These are phyloP conservation scores for Jacana jacana DNA, from an alignment of 2,113 vertebrate genomes.

Conservation along the genomic window DNA sequence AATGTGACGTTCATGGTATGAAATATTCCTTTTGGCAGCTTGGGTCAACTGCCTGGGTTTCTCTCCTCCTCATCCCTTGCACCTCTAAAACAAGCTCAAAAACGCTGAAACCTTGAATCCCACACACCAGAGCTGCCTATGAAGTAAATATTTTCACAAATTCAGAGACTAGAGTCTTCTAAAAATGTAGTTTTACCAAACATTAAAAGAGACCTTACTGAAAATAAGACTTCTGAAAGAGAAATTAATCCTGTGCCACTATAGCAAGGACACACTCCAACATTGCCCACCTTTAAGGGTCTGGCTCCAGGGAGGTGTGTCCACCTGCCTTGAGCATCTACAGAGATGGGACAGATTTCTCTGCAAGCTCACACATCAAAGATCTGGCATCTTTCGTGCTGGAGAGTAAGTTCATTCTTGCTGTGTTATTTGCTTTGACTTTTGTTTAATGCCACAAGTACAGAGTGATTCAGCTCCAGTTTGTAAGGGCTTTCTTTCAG, in stretches of 20 bases:
- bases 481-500: not conserved
- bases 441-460: constrained; percentile 25
- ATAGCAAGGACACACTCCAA: not conserved
- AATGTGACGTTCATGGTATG: not conserved
- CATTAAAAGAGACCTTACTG: not conserved
- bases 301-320: not conserved
- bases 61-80: not conserved
- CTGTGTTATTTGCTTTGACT: constrained; percentile 19
- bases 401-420: not conserved
- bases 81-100: not conserved
- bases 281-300: rapidly evolving
- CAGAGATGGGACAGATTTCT: not conserved
- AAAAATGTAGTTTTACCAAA: not conserved
- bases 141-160: not conserved
- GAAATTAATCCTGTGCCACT: not conserved
- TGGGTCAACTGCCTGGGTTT: not conserved
- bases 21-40: not conserved
- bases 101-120: not conserved
- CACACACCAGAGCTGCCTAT: not conserved
- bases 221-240: not conserved
- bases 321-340: not conserved
- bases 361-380: not conserved
- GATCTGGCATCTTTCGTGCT: not conserved
- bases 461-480: rapidly evolving
- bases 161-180: not conserved